Evolutionary conservation across 2,113 vertebrate species (phyloP), one percentile per base, ranked within the genome.

Genomic region (Myrmecophaga tridactyla): DNA sequence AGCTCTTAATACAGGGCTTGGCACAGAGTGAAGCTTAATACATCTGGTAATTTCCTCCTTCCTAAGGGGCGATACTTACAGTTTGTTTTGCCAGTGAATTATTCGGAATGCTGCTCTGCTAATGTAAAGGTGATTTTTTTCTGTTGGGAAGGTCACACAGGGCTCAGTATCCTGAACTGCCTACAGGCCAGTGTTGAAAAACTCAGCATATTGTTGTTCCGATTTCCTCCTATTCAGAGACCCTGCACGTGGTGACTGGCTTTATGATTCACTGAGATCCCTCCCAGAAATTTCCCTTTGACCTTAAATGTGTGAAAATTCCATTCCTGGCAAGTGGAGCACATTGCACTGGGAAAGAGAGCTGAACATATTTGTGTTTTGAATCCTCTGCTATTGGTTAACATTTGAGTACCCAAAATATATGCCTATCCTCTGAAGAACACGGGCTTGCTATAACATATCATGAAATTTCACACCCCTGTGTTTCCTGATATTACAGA

Each of bases 221-320:
- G 11, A 70, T 96, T 97, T 97, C 95, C 92, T 94, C 43, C 96
- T 69, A 97, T 96, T 93, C 90, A 95, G 92, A 75, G 89, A 34
- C 43, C 84, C 18, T 48, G 25, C 72, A 70, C 51, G 31, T 51
- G 62, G 89, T 94, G 78, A 92, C 86, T 75, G 63, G 70, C 56
- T 62, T 62, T 80, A 62, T 96, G 96, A 96, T 96, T 94, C 89
- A 96, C 81, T 25, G 51, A 92, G 90, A 81, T 86, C 62, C 96
- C 92, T 81, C 92, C 90, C 89, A 56, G 70, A 93, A 96, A 93
- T 94, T 89, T 76, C 87, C 89, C 86, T 90, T 69, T 90, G 76
- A 96, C 94, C 87, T 93, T 97, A 78, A 92, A 82, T 51, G 43
- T 39, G 48, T 94, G 94, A 97, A 97, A 96, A 92, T 96, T 86